Base-by-base conservation (phyloP, 2,113 vertebrate species). In the Siniperca chuatsi region DNA sequence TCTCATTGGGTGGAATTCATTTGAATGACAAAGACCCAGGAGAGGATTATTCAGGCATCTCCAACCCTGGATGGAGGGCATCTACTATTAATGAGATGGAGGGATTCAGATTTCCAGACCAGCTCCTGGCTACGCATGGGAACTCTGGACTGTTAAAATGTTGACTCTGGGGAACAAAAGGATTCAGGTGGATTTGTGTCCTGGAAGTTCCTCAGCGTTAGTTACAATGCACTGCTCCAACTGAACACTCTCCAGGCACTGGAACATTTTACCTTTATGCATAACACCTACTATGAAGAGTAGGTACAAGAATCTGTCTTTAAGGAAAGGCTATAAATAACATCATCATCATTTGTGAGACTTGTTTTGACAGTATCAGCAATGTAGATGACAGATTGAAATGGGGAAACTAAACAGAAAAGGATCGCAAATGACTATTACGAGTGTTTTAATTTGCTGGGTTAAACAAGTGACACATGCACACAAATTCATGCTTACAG, bases 31-130 rank as follows among this genome's bases (percentile, higher is more conserved):
- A 94, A 92, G 91, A 92, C 91, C 92, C 92, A 85, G 72, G 82
- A 91, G 92, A 89, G 91, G 87, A 93, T 93, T 93, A 94, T 92
- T 89, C 90, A 87, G 82, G 79, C 90, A 87, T 91, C 84, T 92
- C 85, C 87, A 87, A 68, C 84, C 81, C 83, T 89, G 82, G 88
- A 88, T 86, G 83, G 92, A 92, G 84, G 83, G 79, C 88, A 93
- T 94, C 90, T 86, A 90, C 91, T 93, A 93, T 93, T 93, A 93
- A 94, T 94, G 94, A 94, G 93, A 92, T 92, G 88, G 87, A 93
- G 79, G 82, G 83, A 92, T 92, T 92, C 87, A 89, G 92, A 94
- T 94, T 92, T 94, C 82, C 82, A 92, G 88, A 87, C 75, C 83
- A 85, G 89, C 88, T 92, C 79, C 87, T 88, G 89, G 88, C 87